A percentile compares a stretch with the other conserved stretches of the same genome.
These are phyloP conservation scores for Athetis lepigone DNA, from an alignment of 2,888 invertebrate genomes.

Conservation along the genomic window DNA sequence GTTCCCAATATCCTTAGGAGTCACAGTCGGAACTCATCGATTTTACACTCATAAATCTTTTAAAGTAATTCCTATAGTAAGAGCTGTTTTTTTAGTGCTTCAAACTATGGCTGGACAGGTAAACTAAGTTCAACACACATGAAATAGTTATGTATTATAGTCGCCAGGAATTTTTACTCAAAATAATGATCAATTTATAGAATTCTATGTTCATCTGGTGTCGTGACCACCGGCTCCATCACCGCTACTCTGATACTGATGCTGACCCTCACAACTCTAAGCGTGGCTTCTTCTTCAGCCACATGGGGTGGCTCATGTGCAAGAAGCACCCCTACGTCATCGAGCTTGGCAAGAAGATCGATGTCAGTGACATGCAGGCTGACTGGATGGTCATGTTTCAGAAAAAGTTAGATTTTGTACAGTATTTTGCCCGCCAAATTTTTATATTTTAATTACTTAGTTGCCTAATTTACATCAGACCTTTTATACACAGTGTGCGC, in stretches of 20 bases:
- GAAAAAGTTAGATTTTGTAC: slow-evolving; percentile 90
- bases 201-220: slow-evolving; percentile 94
- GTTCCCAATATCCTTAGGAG: too few species aligned
- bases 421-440: too few species aligned
- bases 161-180: background rate
- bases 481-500: too few species aligned
- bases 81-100: too few species aligned
- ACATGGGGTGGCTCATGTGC: slow-evolving; percentile 96
- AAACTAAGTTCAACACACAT: too few species aligned
- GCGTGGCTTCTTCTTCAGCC: slow-evolving; percentile 96
- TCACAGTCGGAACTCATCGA: too few species aligned
- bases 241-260: slow-evolving; percentile 93
- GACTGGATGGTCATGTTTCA: slow-evolving; percentile 94
- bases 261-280: slow-evolving; percentile 95
- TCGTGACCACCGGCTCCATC: slow-evolving; percentile 95
- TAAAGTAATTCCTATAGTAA: too few species aligned
- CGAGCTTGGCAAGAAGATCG: slow-evolving; percentile 92
- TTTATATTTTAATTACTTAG: too few species aligned
- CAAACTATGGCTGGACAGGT: too few species aligned
- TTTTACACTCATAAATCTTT: too few species aligned
- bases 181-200: slow-evolving; percentile 81
- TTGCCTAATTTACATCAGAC: too few species aligned
- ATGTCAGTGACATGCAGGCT: slow-evolving; percentile 93
- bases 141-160: background rate
- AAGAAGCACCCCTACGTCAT: slow-evolving; percentile 95